Evolutionary conservation across 1,140 invertebrate genomes (phyloP).

Genomic region (Paralvinella palmiformis): DNA sequence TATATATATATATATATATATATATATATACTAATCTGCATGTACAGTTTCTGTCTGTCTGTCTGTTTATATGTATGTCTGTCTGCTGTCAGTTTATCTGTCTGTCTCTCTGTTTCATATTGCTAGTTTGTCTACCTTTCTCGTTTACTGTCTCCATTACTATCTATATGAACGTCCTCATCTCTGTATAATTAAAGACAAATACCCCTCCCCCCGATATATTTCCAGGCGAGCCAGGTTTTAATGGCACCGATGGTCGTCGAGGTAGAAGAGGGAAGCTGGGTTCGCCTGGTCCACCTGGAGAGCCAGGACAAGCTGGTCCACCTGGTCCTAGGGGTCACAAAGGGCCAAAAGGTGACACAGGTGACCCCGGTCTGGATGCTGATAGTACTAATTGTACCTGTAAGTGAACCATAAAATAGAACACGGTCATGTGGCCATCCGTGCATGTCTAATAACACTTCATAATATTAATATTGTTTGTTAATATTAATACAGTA

Average conservation of each 20-base stretch:
- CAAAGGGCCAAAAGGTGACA: constrained; percentile 1
- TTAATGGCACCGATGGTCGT: constrained; percentile 9
- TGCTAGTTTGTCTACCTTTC: too few relatives aligned
- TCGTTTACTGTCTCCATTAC: too few relatives aligned
- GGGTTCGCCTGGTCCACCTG: not conserved
- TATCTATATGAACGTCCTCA: too few relatives aligned
- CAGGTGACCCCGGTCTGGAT: not conserved
- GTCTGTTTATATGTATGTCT: too few relatives aligned
- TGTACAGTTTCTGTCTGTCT: too few relatives aligned
- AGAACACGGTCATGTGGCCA: not conserved
- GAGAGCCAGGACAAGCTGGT: not conserved
- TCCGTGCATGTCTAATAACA: not conserved
- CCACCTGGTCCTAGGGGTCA: not conserved
- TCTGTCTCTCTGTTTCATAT: too few relatives aligned
- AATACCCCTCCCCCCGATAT: too few relatives aligned
- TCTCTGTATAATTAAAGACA: not conserved
- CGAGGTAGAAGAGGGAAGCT: not conserved
- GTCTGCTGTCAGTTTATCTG: too few relatives aligned
- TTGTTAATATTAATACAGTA: not conserved
- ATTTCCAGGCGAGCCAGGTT: not conserved
- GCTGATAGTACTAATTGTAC: constrained; percentile 1
- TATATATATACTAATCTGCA: too few relatives aligned
- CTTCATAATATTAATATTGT: not conserved
- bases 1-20: too few relatives aligned
- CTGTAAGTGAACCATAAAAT: not conserved